These are phyloP conservation scores for Potamilus streckersoni DNA, from an alignment of 1,140 invertebrate species.

Conservation along the genomic window DNA sequence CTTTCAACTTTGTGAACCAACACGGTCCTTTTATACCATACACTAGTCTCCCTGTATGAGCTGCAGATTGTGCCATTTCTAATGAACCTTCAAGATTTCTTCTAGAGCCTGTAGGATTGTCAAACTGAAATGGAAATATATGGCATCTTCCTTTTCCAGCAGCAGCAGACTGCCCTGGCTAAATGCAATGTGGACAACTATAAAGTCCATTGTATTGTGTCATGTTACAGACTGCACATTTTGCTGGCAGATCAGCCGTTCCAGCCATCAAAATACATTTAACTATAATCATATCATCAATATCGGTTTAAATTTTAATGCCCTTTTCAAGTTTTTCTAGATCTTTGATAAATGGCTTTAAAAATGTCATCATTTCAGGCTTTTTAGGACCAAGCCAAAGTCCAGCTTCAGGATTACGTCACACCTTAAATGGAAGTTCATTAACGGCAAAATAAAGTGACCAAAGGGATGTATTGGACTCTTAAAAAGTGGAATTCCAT, in stretches of 20 bases:
- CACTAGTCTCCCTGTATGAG: too few relatives aligned
- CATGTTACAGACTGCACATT: conserved; percentile 9
- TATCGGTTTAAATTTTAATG: background rate
- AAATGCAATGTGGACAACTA: conserved; percentile 17
- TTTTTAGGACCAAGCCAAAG: conserved; percentile 6
- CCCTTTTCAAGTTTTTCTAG: conserved; percentile 10
- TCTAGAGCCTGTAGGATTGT: too few relatives aligned
- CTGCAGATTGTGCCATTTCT: too few relatives aligned
- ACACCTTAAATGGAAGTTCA: conserved; percentile 12
- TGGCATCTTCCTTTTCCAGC: conserved; percentile 10
- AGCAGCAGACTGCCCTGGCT: conserved; percentile 12
- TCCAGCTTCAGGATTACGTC: conserved; percentile 17
- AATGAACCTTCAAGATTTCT: too few relatives aligned
- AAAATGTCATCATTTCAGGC: conserved; percentile 6
- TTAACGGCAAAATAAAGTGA: conserved; percentile 29
- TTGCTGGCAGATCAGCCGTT: conserved; percentile 28
- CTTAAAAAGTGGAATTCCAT: conserved; percentile 27
- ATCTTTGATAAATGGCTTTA: conserved; percentile 14
- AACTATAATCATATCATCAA: background rate
- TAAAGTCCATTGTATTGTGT: conserved; percentile 19
- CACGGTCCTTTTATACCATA: background rate
- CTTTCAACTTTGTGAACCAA: background rate
- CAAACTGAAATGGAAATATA: too few relatives aligned
- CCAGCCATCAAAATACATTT: conserved; percentile 18
- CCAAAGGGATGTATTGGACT: conserved; percentile 22